Evolutionary conservation across 1,140 invertebrate species (phyloP).

Genomic region (Sycophaga agraensis): DNA sequence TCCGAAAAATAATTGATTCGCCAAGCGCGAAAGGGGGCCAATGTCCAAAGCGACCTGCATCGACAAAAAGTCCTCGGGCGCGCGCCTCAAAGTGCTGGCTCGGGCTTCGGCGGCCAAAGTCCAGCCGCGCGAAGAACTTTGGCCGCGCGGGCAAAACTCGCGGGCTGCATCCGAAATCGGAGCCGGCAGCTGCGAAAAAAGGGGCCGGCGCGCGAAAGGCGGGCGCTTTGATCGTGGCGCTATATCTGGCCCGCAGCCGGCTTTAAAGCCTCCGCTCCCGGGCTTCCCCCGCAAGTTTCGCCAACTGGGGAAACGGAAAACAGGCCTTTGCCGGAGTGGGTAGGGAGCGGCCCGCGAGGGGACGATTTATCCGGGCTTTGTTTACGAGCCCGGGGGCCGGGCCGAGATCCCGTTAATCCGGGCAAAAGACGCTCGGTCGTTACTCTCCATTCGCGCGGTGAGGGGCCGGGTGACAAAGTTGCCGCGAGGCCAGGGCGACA

Average conservation of each 20-base stretch:
- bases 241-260: constrained; percentile 2
- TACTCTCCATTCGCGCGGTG: constrained; percentile 27
- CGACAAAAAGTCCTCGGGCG: no score
- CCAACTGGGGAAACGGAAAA: constrained; percentile 22
- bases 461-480: constrained; percentile 1
- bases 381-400: constrained; percentile 37
- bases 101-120: neutral
- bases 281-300: constrained; percentile 3
- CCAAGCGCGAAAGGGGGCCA: no score
- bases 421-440: constrained; percentile 34
- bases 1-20: no score
- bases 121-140: neutral
- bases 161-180: no score
- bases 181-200: constrained; percentile 22
- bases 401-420: constrained; percentile 35
- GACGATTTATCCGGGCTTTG: constrained; percentile 46
- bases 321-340: neutral
- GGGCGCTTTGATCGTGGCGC: constrained; percentile 15
- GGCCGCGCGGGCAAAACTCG: neutral
- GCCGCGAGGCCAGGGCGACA: no score
- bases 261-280: constrained; percentile 11
- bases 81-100: neutral
- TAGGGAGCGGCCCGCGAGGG: neutral
- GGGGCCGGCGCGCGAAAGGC: neutral
- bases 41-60: no score